Evolutionary conservation across 2,113 vertebrate species (phyloP), one percentile per base, ranked within the genome.

Genomic region (Synodontis membranacea): DNA sequence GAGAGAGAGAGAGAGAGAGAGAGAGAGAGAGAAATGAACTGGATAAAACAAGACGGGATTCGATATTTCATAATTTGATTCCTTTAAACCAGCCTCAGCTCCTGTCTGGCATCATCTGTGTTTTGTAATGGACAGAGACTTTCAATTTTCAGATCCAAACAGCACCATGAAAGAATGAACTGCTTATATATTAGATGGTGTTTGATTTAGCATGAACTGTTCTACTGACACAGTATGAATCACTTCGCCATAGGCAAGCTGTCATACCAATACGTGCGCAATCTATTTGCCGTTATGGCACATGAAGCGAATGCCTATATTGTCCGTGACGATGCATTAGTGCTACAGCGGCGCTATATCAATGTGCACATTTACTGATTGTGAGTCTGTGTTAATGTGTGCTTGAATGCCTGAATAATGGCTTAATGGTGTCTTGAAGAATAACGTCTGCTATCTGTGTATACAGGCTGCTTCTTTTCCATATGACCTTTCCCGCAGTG

Each of bases 51-150:
- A 46, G 46, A 84, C 75, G 79, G 58, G 21, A 48, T 80, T 80
- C 80, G 17, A 74, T 17, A 81, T 84, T 42, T 72, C 48, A 75
- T 52, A 46, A 60, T 58, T 46, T n/a, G 15, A 80, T 80, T 84
- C 15, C 15, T 31, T 81, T 88, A 81, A 52, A 80, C 44, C 19
- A 34, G 34, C 7, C 50, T 84, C n/a, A 23, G 28, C 64, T 62
- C 21, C n/a, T 25, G 42, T 80, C 64, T 84, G 64, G 80, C 42
- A 62, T 21, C 54, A 80, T 80, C 68, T 52, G 52, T 44, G 48
- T 87, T 80, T 48, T 14, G 42, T 70, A 48, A 31, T 78, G 56
- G 37, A 80, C 72, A 82, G 28, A 86, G 37, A 0, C n/a, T 34
- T 6, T 62, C 52, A 48, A 84, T 48, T 66, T 48, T 31, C 3